These are phyloP conservation scores for Eulemur rufifrons DNA, from an alignment of 2,113 vertebrate genomes.

Conservation along the genomic window DNA sequence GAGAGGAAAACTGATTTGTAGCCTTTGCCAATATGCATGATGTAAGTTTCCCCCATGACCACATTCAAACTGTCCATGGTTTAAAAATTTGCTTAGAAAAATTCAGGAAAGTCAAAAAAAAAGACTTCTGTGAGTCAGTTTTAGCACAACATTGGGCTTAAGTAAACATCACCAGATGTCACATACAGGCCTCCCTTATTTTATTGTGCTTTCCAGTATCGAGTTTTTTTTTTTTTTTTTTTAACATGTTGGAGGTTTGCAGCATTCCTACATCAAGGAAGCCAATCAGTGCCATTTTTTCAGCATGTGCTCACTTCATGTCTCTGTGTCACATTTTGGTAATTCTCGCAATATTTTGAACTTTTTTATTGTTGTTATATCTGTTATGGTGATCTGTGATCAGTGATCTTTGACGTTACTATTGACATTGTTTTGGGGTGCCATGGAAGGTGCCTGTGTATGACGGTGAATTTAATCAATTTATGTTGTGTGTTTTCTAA, in stretches of 20 bases:
- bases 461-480: not conserved
- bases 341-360: not conserved
- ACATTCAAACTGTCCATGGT: not conserved
- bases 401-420: not conserved
- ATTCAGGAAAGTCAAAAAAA: not conserved
- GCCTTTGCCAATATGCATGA: not conserved
- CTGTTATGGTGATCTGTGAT: not conserved
- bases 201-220: not conserved
- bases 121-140: not conserved
- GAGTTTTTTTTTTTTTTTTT: not conserved
- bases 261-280: not conserved
- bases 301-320: not conserved
- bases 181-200: not conserved
- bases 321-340: not conserved
- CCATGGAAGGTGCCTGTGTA: not conserved
- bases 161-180: not conserved
- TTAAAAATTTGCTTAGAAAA: not conserved
- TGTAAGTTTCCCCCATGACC: not conserved
- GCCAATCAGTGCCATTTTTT: not conserved
- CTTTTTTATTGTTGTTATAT: not conserved
- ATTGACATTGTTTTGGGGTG: not conserved
- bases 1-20: not conserved
- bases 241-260: not conserved
- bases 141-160: not conserved
- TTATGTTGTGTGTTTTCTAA: not conserved